These are phyloP conservation scores for Metridium senile DNA, from an alignment of 92 coral and sea anemone species.

Conservation along the genomic window DNA sequence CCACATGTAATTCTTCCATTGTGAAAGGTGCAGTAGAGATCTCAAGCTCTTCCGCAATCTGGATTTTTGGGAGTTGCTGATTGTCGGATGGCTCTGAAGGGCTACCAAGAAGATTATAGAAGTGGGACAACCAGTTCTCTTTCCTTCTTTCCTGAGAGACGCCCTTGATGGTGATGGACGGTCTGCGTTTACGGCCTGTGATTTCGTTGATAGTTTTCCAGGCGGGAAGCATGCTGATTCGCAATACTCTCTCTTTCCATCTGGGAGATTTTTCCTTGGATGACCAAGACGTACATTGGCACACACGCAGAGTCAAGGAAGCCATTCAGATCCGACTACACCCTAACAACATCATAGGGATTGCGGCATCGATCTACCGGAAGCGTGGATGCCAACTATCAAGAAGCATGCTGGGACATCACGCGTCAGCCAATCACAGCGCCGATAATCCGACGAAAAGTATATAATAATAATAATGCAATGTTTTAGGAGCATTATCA, in stretches of 20 bases:
- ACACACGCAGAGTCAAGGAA: too few relatives aligned
- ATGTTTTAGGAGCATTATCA: too few relatives aligned
- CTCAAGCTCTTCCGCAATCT: slow-evolving; percentile 39
- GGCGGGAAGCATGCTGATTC: slow-evolving; percentile 26
- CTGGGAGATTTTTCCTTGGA: slow-evolving; percentile 25
- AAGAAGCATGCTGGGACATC: too few relatives aligned
- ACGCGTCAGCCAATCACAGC: too few relatives aligned
- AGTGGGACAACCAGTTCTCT: slow-evolving; percentile 48
- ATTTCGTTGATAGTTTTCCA: slow-evolving; percentile 32
- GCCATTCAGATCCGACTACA: too few relatives aligned
- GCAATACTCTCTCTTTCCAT: not conserved
- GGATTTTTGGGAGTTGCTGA: slow-evolving; percentile 21
- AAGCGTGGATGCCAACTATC: too few relatives aligned
- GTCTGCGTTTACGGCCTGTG: slow-evolving; percentile 43
- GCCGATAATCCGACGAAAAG: too few relatives aligned
- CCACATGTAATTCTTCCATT: slow-evolving; percentile 40
- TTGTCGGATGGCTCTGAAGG: slow-evolving; percentile 25
- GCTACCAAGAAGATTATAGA: slow-evolving; percentile 34
- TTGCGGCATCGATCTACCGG: too few relatives aligned
- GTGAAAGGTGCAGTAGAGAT: slow-evolving; percentile 45
- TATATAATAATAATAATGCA: too few relatives aligned
- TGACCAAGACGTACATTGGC: too few relatives aligned
- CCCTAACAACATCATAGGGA: too few relatives aligned
- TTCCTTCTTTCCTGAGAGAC: slow-evolving; percentile 31
- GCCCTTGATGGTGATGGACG: slow-evolving; percentile 33